phyloP scores from a whole-genome alignment of 1,140 invertebrate genomes.

The Scaptomyza graminum region DNA sequence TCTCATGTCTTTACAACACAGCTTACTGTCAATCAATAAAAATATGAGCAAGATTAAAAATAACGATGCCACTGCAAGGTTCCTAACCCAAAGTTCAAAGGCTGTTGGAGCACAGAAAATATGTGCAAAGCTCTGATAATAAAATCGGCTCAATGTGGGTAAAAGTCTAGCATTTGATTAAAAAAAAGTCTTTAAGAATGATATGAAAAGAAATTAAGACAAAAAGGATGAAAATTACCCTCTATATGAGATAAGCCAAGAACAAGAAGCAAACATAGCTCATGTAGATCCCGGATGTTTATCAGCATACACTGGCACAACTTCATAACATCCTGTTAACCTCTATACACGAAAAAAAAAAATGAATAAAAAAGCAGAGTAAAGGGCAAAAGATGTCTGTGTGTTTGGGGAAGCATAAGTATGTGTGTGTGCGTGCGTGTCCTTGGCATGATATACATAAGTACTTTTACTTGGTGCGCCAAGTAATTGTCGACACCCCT shows the following conservation, averaged over 20 bases:
- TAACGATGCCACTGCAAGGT: slow-evolving; percentile 2
- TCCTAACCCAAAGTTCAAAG: slow-evolving; percentile 44
- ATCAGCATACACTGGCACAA: not conserved
- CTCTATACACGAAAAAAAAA: slow-evolving; percentile 3
- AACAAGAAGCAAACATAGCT: not conserved
- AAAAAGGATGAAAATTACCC: slow-evolving; percentile 2
- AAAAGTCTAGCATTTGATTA: slow-evolving; percentile 31
- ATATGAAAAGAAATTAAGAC: slow-evolving; percentile 7
- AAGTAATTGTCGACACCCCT: slow-evolving; percentile 44
- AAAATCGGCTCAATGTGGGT: slow-evolving; percentile 23
- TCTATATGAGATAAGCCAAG: no score
- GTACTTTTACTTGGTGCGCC: slow-evolving; percentile 55
- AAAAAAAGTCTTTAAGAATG: not conserved
- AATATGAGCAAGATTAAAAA: slow-evolving; percentile 24
- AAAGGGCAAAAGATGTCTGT: not conserved
- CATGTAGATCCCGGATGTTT: no score
- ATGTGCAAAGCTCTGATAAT: slow-evolving; percentile 1
- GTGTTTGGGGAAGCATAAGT: not conserved
- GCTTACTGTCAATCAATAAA: slow-evolving; percentile 54
- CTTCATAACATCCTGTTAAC: not conserved
- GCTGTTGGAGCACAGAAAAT: slow-evolving; percentile 21
- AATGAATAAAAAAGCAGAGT: slow-evolving; percentile 3
- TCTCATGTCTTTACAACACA: not conserved
- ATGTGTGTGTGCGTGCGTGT: slow-evolving; percentile 39
- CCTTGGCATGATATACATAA: slow-evolving; percentile 61